Evolutionary conservation across 2,113 vertebrate species (phyloP).

Genomic region (Periophthalmodon schlosseri): DNA sequence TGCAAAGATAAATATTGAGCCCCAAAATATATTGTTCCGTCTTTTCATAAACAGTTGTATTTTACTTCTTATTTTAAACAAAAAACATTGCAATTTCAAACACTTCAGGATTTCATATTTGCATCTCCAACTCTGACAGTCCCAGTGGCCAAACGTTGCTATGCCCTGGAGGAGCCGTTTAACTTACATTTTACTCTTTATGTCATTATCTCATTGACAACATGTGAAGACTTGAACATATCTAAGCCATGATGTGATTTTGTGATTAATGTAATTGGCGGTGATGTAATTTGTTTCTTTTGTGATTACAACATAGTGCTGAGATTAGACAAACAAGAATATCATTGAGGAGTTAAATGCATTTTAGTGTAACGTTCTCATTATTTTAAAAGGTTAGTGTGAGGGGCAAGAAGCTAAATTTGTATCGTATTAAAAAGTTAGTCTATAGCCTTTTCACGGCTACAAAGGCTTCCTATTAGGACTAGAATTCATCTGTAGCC

Average conservation of each 20-base stretch:
- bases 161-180: neutral
- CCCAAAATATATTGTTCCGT: too few relatives aligned
- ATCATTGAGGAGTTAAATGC: neutral
- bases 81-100: too few relatives aligned
- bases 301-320: neutral
- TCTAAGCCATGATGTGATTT: neutral
- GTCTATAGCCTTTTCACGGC: neutral
- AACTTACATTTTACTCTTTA: neutral
- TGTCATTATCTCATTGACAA: constrained; percentile 17
- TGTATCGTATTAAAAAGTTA: neutral
- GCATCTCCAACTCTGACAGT: neutral
- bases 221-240: neutral
- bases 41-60: too few relatives aligned
- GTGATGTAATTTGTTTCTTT: neutral
- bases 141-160: neutral
- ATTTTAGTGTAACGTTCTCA: neutral
- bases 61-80: too few relatives aligned
- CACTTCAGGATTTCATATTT: neutral
- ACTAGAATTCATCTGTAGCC: neutral
- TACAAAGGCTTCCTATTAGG: neutral
- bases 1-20: too few relatives aligned
- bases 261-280: neutral
- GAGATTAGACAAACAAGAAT: neutral
- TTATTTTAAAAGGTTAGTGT: neutral
- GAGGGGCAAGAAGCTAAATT: neutral